Base-by-base conservation (phyloP, 1,140 invertebrate genomes). In the Scaptomyza pallida region DNA sequence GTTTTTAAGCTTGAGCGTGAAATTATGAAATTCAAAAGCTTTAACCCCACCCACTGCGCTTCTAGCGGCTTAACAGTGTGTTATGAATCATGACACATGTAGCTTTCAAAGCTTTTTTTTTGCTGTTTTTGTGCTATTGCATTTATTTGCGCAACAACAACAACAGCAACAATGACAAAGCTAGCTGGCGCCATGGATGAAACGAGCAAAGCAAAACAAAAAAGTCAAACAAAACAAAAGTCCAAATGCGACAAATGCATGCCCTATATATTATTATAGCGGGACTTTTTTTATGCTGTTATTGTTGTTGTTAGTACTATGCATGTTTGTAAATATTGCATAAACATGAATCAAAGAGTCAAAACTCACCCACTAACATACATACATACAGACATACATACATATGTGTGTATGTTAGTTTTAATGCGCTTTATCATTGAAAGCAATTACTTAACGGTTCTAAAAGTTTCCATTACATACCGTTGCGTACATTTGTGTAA, bases 21-120 rank as follows among this genome's bases (percentile, higher is more conserved):
- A 33, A 44, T 44, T 17, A 44, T 62, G 60, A 62, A 52, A 62
- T 62, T 51, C 16, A 8, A 30, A 37, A 54, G 40, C 48, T 61
- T 45, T 41, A 2, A 30, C 21, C 12, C 9, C 33, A n/a, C 9
- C 33, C 62, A 44, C 37, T 52, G 40, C 15, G 5, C 30, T 5
- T 23, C 2, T 35, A n/a, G 5, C 2, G 3, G 5, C 21, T 4
- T 44, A 19, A 44, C 17, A 10, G 5, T n/a, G n/a, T 26, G 9
- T 9, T 43, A 62, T 43, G 17, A 23, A 19, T 40, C 30, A 35
- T 3, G 5, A 0, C 12, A 37, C n/a, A 40, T 23, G 12, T 0
- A 26, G 16, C 59, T 16, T 23, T 41, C 1, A 45, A 52, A 51
- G 37, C 64, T 60, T n/a, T n/a, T n/a, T n/a, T n/a, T n/a, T n/a